Conservation (phyloP, 2,113 vertebrate species). For the Phyllostomus discolor region DNA sequence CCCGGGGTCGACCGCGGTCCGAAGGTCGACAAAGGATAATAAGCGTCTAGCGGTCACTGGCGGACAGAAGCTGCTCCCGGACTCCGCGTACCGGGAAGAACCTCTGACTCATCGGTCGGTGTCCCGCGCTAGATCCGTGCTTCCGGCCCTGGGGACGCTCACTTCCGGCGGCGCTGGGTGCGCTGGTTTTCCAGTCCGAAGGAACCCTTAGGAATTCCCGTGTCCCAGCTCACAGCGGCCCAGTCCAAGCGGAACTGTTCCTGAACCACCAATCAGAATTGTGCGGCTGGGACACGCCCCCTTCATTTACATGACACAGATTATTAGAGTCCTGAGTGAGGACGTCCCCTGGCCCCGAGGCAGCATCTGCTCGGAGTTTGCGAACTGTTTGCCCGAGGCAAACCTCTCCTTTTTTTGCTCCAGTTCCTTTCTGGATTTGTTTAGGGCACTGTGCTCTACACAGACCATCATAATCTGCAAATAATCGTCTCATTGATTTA, state of each 20-base stretch:
- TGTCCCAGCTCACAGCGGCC: background rate
- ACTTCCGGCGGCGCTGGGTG: background rate
- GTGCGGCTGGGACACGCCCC: background rate
- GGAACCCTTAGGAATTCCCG: background rate
- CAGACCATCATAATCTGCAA: background rate
- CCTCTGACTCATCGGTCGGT: background rate
- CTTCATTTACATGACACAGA: background rate
- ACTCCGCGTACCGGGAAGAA: background rate
- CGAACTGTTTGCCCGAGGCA: background rate
- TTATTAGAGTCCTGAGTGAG: background rate
- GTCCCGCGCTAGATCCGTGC: background rate
- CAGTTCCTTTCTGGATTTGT: background rate
- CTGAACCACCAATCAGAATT: background rate
- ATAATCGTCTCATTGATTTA: background rate
- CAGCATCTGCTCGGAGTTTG: background rate
- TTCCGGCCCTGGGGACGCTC: background rate
- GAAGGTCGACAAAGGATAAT: accelerated
- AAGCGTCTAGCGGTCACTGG: background rate
- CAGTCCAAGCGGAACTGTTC: background rate
- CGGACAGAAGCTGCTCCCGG: background rate
- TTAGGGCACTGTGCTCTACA: background rate
- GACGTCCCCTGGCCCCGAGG: background rate
- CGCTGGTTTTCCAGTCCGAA: background rate
- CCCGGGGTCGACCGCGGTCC: background rate
- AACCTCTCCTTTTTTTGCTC: background rate